These are phyloP conservation scores for Sitta europaea DNA, from an alignment of 2,113 vertebrate genomes.

Conservation along the genomic window DNA sequence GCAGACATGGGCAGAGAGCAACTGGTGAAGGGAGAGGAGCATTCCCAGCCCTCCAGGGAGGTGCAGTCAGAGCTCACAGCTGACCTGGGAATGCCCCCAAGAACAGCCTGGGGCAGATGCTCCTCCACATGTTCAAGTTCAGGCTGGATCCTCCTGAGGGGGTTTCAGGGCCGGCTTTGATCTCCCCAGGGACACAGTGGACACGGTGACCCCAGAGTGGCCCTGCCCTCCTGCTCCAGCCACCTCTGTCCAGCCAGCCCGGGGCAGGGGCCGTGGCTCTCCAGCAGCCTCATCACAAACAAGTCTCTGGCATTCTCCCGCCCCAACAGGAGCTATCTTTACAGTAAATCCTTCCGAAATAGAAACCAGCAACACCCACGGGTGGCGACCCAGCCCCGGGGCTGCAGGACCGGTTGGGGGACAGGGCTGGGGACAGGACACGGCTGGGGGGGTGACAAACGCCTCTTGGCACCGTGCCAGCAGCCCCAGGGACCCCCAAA, in stretches of 20 bases:
- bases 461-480: accelerated
- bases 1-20: not conserved
- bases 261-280: not conserved
- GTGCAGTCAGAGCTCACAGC: not conserved
- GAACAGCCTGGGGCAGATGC: not conserved
- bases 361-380: not conserved
- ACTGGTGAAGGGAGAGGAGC: not conserved
- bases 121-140: accelerated
- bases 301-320: not conserved
- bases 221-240: not conserved
- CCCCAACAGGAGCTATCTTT: not conserved
- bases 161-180: not conserved
- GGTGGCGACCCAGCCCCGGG: not conserved
- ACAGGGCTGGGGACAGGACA: not conserved
- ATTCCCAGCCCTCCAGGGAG: not conserved
- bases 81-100: accelerated
- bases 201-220: accelerated
- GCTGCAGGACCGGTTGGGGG: not conserved
- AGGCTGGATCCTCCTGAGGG: not conserved
- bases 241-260: not conserved
- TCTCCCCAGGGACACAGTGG: not conserved
- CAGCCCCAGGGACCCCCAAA: not conserved
- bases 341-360: conserved; percentile 9
- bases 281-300: not conserved
- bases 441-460: accelerated